These are phyloP conservation scores for Carcinoscorpius rotundicauda DNA, from an alignment of 1,140 invertebrate species.

Conservation along the genomic window DNA sequence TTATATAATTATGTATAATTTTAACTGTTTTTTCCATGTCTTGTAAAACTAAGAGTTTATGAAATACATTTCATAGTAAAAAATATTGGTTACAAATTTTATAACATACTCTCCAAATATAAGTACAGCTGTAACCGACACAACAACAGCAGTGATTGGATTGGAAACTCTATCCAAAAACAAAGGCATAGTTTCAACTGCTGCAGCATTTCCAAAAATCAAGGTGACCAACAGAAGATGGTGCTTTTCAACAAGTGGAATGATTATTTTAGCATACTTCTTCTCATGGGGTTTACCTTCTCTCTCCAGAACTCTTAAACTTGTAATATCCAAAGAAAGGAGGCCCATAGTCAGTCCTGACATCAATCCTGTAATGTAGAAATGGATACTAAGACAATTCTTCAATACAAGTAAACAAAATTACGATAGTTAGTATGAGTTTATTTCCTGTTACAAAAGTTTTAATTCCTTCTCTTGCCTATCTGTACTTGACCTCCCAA, in stretches of 20 bases:
- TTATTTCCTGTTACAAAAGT: too few species aligned
- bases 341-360: slow-evolving; percentile 33
- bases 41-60: too few species aligned
- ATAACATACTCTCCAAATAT: slow-evolving; percentile 34
- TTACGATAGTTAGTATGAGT: too few species aligned
- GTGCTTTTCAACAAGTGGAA: slow-evolving; percentile 30
- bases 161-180: slow-evolving; percentile 31
- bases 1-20: too few species aligned
- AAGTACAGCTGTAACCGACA: slow-evolving; percentile 33
- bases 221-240: slow-evolving; percentile 32
- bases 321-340: slow-evolving; percentile 30
- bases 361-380: slow-evolving; percentile 28
- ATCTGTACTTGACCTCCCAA: too few species aligned
- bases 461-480: too few species aligned
- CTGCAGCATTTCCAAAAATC: slow-evolving; percentile 30
- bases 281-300: slow-evolving; percentile 27
- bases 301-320: slow-evolving; percentile 28
- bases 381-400: too few species aligned
- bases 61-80: too few species aligned
- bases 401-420: too few species aligned
- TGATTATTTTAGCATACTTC: slow-evolving; percentile 29
- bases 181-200: slow-evolving; percentile 35
- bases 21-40: too few species aligned
- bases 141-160: slow-evolving; percentile 30
- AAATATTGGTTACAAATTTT: too few species aligned